Evolutionary conservation across 2,113 vertebrate genomes (phyloP).

Genomic region (Lepus timidus): DNA sequence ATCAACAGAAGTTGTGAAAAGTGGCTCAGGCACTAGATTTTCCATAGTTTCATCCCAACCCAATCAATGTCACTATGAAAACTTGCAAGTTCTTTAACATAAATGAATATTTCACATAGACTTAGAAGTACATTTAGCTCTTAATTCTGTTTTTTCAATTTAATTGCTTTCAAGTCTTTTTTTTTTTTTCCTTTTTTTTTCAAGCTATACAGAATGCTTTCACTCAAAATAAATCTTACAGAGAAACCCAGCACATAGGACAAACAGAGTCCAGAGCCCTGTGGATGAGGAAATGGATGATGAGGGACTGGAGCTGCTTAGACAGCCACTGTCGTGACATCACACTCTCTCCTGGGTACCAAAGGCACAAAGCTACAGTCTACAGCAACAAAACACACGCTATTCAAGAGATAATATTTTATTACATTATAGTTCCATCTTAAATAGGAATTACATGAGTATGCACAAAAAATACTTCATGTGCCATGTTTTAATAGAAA

Average conservation of each 20-base stretch:
- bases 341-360: background rate
- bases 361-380: background rate
- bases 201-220: background rate
- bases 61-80: conserved; percentile 35
- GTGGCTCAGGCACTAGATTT: background rate
- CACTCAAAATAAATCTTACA: background rate
- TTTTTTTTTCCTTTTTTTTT: background rate
- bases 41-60: conserved; percentile 40
- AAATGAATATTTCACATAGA: conserved; percentile 37
- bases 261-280: background rate
- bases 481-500: background rate
- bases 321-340: background rate
- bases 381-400: background rate
- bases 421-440: conserved; percentile 3
- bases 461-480: background rate
- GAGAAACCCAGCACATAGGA: background rate
- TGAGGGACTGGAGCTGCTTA: background rate
- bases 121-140: conserved; percentile 39
- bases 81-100: background rate
- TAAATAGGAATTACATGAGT: background rate
- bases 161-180: background rate
- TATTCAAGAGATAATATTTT: background rate
- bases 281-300: conserved; percentile 1
- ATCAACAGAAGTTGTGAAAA: conserved; percentile 50
- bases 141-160: conserved; percentile 42